phyloP scores from a whole-genome alignment of 2,888 invertebrate species.

The Stenodera caucasica region DNA sequence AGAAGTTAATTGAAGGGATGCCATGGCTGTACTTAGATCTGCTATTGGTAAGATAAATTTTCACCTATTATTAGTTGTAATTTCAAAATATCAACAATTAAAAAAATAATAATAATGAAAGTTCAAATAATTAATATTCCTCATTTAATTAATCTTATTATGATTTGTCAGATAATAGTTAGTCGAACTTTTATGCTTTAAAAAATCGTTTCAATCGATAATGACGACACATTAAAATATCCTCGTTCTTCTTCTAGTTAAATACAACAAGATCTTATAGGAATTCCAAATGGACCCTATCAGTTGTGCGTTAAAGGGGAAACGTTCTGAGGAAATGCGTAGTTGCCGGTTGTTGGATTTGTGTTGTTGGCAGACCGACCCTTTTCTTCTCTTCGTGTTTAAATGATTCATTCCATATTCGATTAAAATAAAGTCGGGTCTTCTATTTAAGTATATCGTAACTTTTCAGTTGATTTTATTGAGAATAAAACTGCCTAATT shows the following conservation, averaged over 20 bases:
- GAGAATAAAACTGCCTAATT: too few relatives aligned
- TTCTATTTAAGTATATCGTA: slow-evolving; percentile 5
- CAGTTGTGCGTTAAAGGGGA: slow-evolving; percentile 20
- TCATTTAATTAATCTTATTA: neutral
- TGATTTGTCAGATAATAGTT: neutral
- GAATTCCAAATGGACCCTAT: slow-evolving; percentile 6
- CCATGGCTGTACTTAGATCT: slow-evolving; percentile 56
- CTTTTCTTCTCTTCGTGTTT: slow-evolving; percentile 11
- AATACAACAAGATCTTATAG: neutral
- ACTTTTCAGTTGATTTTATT: neutral
- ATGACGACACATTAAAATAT: neutral
- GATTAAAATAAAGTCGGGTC: slow-evolving; percentile 2
- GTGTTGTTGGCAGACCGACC: slow-evolving; percentile 9
- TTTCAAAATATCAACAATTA: too few relatives aligned
- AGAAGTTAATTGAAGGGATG: slow-evolving; percentile 20
- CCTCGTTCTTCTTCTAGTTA: neutral
- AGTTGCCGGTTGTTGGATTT: slow-evolving; percentile 22
- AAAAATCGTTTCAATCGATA: neutral
- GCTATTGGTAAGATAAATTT: slow-evolving; percentile 53
- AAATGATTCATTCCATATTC: slow-evolving; percentile 20
- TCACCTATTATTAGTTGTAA: too few relatives aligned
- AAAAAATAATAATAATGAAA: too few relatives aligned
- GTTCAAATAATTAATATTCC: too few relatives aligned
- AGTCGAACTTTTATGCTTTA: neutral
- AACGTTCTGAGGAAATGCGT: slow-evolving; percentile 23